Evolutionary conservation across 2,888 invertebrate species (phyloP).

Genomic region (Perizoma affinitatum): DNA sequence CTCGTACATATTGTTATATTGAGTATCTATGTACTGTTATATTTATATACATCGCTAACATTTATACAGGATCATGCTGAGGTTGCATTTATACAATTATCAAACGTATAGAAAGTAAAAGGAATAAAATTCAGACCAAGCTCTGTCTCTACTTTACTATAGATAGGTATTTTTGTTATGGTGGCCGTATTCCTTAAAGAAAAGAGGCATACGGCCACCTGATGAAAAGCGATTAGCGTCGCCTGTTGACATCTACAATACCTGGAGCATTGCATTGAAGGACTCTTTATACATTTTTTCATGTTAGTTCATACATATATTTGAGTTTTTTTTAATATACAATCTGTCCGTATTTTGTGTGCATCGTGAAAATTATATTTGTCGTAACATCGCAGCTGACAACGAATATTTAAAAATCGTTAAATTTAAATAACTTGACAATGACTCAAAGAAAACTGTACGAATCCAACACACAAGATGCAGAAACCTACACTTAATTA

Average conservation of each 20-base stretch:
- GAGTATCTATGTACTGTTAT: slow-evolving; percentile 37
- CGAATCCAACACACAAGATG: slow-evolving; percentile 71
- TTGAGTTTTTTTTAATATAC: too few species aligned
- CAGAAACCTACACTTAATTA: slow-evolving; percentile 75
- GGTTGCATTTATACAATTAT: slow-evolving; percentile 1
- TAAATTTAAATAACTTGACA: slow-evolving; percentile 51
- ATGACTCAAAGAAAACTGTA: slow-evolving; percentile 75
- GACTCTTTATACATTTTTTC: too few species aligned
- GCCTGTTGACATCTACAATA: too few species aligned
- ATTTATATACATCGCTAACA: slow-evolving; percentile 34
- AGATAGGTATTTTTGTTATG: neutral
- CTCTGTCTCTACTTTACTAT: slow-evolving; percentile 1
- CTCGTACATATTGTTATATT: slow-evolving; percentile 39
- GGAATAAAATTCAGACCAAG: slow-evolving; percentile 1
- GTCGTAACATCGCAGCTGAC: neutral
- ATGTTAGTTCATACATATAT: too few species aligned
- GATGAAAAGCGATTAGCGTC: too few species aligned
- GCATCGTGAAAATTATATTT: too few species aligned
- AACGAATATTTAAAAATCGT: slow-evolving; percentile 3
- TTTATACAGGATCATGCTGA: slow-evolving; percentile 6
- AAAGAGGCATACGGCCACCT: too few species aligned
- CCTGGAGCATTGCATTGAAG: too few species aligned
- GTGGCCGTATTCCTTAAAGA: too few species aligned
- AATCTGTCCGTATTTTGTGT: too few species aligned
- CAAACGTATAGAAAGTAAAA: slow-evolving; percentile 9